Evolutionary conservation across 2,888 invertebrate genomes (phyloP), one percentile per base, ranked within the genome.

Genomic region (Melitaea athalia): DNA sequence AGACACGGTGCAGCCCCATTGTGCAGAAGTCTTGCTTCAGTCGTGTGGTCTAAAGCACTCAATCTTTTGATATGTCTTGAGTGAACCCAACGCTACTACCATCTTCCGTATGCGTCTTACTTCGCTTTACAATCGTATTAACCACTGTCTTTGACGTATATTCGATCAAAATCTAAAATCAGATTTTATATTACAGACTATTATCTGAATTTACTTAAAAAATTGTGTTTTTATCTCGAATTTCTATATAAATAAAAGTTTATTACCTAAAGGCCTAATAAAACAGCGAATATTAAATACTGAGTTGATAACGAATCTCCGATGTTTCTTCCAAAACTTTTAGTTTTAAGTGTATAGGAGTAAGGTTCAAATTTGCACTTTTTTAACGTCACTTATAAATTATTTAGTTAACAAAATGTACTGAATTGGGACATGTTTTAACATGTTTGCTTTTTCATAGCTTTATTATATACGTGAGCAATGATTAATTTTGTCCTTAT

Each of bases 241-340:
- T 33, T 33, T 33, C 53, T 14, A 55, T 55, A 33, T 55, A 31
- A 33, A n/a, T 33, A 17, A n/a, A n/a, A 55, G 10, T 38, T 33
- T 55, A 0, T 5, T 33, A 55, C 14, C 24, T 42, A n/a, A 42
- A 63, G 61, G 67, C 57, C 57, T 64, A 52, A 67, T 63, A 11
- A 15, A 38, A 64, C 64, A 64, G 67, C 71, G 63, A 68, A 68
- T 59, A 12, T 45, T n/a, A 53, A 50, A 65, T 55, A 53, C 55
- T 70, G 53, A 50, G 63, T 31, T 15, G 31, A 31, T 17, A 38
- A 12, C 50, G 59, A 63, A 67, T 63, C 69, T 63, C 53, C 31
- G 17, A 53, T 47, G 47, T 52, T 43, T 47, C 45, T 47, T 60
- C 47, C 45, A 60, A 60, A 47, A 31, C 24, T n/a, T 31, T 42